A percentile compares a stretch with the other conserved stretches of the same genome.
phyloP scores from a whole-genome alignment of 2,797 vertebrate genomes.

The Lerista edwardsae region DNA sequence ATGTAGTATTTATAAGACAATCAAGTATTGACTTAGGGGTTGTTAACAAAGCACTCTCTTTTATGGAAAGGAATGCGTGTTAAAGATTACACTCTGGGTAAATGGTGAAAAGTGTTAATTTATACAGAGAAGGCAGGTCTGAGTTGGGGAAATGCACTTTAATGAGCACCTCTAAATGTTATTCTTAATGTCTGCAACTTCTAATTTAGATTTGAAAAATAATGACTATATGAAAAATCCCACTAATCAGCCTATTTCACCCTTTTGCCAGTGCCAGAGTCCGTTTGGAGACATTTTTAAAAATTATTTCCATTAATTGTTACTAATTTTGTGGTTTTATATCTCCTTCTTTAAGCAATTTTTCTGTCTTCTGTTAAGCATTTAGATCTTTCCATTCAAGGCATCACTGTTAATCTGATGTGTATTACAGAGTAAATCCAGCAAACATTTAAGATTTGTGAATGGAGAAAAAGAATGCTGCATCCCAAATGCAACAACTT shows the following conservation, averaged over 20 bases:
- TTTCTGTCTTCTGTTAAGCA: not conserved
- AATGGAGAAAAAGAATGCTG: not conserved
- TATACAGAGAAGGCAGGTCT: conserved; percentile 20
- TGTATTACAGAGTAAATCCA: conserved; percentile 25
- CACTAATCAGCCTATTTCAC: not conserved
- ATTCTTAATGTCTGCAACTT: conserved; percentile 11
- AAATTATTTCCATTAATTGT: too few species aligned
- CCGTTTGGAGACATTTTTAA: too few species aligned
- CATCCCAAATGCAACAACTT: not conserved
- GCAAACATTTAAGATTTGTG: not conserved
- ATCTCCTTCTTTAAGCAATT: too few species aligned
- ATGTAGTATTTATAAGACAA: not conserved
- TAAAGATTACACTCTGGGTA: not conserved
- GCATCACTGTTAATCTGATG: not conserved
- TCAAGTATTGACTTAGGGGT: not conserved
- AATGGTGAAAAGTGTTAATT: conserved; percentile 17
- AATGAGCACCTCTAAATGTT: conserved; percentile 24
- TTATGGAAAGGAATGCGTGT: not conserved
- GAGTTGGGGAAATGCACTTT: not conserved
- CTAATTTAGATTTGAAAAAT: too few species aligned
- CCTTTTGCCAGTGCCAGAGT: not conserved
- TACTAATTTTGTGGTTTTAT: not conserved
- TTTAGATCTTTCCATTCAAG: not conserved
- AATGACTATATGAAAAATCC: not conserved
- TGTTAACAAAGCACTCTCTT: conserved; percentile 12